Conservation (phyloP, 2,797 vertebrate genomes). For the Typhlichthys eigenmanni region DNA sequence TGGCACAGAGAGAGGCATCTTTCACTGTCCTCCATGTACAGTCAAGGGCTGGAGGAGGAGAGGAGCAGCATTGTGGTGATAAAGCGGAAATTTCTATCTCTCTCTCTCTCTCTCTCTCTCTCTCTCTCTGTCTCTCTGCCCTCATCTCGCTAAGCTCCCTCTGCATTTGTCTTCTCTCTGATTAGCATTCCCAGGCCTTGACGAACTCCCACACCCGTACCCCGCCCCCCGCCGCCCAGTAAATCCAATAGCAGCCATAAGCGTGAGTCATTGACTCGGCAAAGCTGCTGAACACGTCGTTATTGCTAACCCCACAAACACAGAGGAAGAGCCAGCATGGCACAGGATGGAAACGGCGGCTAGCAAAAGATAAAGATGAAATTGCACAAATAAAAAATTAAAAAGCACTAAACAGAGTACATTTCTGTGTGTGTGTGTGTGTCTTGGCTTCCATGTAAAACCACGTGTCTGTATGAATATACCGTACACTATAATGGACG, state of each 20-base stretch:
- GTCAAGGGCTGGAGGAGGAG: conserved; percentile 16
- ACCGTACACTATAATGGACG: too few relatives aligned
- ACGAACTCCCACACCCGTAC: conserved; percentile 4
- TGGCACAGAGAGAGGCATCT: conserved; percentile 7
- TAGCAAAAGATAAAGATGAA: too few relatives aligned
- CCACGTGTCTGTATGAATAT: neutral
- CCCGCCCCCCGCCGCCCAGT: conserved; percentile 29
- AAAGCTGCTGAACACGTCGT: conserved; percentile 66
- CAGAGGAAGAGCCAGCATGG: neutral
- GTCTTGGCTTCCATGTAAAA: neutral
- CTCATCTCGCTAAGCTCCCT: conserved; percentile 34
- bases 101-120: neutral
- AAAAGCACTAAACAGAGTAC: too few relatives aligned
- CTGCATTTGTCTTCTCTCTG: conserved; percentile 47
- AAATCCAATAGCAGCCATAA: conserved; percentile 56
- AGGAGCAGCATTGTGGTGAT: conserved; percentile 51
- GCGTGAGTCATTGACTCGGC: conserved; percentile 61
- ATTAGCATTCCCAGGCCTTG: conserved; percentile 54
- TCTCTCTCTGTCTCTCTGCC: conserved; percentile 5
- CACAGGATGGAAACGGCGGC: neutral
- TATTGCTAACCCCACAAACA: conserved; percentile 53
- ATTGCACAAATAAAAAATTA: too few relatives aligned
- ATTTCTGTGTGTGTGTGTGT: too few relatives aligned
- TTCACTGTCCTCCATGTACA: conserved; percentile 21
- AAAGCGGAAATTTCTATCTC: conserved; percentile 52